Evolutionary conservation across 2,888 invertebrate genomes (phyloP).

Genomic region (Cataglyphis albicans): DNA sequence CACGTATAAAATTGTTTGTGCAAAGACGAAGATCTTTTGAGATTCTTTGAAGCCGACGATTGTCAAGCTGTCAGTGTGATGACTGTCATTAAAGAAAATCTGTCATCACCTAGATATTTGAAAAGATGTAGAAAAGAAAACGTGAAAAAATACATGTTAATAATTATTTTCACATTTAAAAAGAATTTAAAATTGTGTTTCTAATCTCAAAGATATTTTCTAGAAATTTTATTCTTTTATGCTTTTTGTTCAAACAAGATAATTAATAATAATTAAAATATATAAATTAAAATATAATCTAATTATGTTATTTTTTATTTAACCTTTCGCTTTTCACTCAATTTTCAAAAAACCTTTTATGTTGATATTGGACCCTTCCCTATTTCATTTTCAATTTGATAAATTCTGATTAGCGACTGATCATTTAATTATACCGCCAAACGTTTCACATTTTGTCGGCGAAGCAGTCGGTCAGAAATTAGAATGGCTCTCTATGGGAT

Average conservation of each 20-base stretch:
- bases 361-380: not conserved
- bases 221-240: not conserved
- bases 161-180: not conserved
- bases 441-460: conserved; percentile 17
- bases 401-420: conserved; percentile 46
- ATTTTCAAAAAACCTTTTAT: not conserved
- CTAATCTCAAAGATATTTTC: not conserved
- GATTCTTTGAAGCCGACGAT: not conserved
- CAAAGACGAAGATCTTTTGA: not conserved
- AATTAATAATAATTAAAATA: not conserved
- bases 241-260: not conserved
- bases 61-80: not conserved
- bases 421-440: conserved; percentile 40
- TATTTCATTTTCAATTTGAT: not conserved
- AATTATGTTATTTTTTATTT: not conserved
- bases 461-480: conserved; percentile 50
- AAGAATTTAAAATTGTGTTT: not conserved
- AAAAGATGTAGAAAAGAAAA: not conserved
- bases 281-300: not conserved
- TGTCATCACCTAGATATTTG: not conserved
- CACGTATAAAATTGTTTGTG: not conserved
- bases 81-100: not conserved
- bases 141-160: not conserved
- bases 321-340: not conserved
- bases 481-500: conserved; percentile 27